Evolutionary conservation across 2,113 vertebrate species (phyloP), one percentile per base, ranked within the genome.

Genomic region (Marmota monax): DNA sequence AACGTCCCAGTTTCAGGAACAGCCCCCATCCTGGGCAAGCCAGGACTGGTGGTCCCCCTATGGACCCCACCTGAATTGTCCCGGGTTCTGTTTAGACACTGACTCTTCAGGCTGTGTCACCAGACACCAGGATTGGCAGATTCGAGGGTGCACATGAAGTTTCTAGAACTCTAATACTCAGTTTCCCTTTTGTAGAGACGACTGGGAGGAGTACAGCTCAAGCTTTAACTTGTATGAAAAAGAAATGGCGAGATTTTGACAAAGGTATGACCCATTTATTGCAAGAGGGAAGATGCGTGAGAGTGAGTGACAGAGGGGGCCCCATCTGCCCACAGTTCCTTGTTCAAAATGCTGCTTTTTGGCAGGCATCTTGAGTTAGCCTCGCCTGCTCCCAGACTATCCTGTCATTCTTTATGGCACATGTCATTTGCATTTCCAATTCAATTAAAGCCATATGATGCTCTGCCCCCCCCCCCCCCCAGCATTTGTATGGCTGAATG

Each of bases 141-240:
- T 10, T 0, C 0, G 9, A 13, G 6, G 0, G 7, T 3, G 29
- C 5, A 20, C 34, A 8, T 0, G 14, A 45, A 72, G 37, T 23
- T n/a, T 18, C n/a, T 3, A 12, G 5, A 17, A 22, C 11, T 2
- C 3, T 29, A 18, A 42, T 0, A 8, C 16, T 1, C 1, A 13
- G 37, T 22, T 42, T 58, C 51, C 53, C 51, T 32, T 39, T 29
- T 69, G 45, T 4, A 61, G 56, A 25, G 9, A 63, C 27, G 27
- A 10, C 16, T 34, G n/a, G 10, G 2, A 8, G 3, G 63, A 37
- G 16, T 7, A 13, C 9, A 56, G 23, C n/a, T 20, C 32, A 94
- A 56, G 37, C 23, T 23, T 88, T 53, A 79, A 37, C 82, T 74
- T 56, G 22, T 8, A 34, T 10, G 13, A n/a, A 20, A 23, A 37